These are phyloP conservation scores for Petrosia ficiformis DNA, from an alignment of 37 sponge, comb jelly and placozoan species.

Conservation along the genomic window DNA sequence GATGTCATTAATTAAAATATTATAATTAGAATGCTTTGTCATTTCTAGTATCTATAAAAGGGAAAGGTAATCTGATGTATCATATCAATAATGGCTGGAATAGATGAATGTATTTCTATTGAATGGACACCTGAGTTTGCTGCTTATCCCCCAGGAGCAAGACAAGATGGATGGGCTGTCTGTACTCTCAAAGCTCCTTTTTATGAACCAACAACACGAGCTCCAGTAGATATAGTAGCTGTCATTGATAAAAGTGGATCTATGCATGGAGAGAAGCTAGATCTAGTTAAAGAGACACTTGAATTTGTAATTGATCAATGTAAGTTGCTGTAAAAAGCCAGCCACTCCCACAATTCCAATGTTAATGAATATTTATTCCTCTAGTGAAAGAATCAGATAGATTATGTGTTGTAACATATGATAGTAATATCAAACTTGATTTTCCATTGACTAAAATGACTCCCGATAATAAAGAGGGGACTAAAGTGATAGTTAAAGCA, in stretches of 20 bases:
- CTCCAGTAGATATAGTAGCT: slow-evolving; percentile 83
- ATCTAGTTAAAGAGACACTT: slow-evolving; percentile 84
- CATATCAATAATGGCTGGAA: slow-evolving; percentile 9
- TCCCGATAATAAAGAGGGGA: slow-evolving; percentile 46
- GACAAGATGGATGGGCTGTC: slow-evolving; percentile 68
- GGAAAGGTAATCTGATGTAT: no score
- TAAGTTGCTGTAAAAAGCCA: slow-evolving; percentile 25
- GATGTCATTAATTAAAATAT: neutral
- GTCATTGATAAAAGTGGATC: slow-evolving; percentile 91
- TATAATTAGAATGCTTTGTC: neutral
- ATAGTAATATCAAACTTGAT: slow-evolving; percentile 48
- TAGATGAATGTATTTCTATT: slow-evolving; percentile 1
- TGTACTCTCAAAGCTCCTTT: slow-evolving; percentile 75
- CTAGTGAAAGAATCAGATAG: slow-evolving; percentile 80
- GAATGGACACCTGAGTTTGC: slow-evolving; percentile 40
- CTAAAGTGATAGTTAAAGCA: slow-evolving; percentile 45
- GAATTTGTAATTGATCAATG: slow-evolving; percentile 85
- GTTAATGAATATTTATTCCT: neutral
- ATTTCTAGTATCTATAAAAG: no score
- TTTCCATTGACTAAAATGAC: slow-evolving; percentile 70
- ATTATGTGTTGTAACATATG: slow-evolving; percentile 78
- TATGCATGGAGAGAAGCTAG: slow-evolving; percentile 75
- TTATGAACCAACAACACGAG: slow-evolving; percentile 71
- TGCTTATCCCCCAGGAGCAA: slow-evolving; percentile 35
- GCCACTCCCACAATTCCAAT: neutral